These are phyloP conservation scores for Aphrophora alni DNA, from an alignment of 2,888 invertebrate species.

Conservation along the genomic window DNA sequence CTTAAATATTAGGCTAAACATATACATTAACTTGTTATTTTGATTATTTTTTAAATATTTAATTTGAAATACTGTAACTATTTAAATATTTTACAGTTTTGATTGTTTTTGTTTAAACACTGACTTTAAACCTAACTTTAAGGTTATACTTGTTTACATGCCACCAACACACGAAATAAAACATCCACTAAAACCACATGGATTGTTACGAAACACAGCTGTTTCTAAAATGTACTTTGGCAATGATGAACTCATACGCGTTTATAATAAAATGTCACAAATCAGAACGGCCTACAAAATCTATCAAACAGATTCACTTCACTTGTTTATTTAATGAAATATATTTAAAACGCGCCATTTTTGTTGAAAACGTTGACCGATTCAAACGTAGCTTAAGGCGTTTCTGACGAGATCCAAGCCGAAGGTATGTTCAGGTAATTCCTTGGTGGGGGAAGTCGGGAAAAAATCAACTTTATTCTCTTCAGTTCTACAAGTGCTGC, in stretches of 20 bases:
- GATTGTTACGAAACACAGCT: not conserved
- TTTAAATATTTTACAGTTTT: no score
- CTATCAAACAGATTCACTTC: not conserved
- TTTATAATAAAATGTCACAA: not conserved
- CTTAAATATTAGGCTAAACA: not conserved
- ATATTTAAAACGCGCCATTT: not conserved
- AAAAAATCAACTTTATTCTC: slow-evolving; percentile 11
- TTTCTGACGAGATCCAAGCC: slow-evolving; percentile 28
- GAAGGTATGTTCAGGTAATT: not conserved
- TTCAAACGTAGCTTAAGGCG: slow-evolving; percentile 32
- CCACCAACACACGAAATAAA: not conserved
- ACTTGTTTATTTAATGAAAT: not conserved
- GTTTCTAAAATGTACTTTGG: not conserved
- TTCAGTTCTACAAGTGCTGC: slow-evolving; percentile 33
- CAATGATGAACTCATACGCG: not conserved
- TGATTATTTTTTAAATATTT: not conserved
- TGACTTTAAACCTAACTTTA: not conserved
- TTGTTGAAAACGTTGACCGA: slow-evolving; percentile 27
- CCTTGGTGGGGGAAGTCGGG: not conserved
- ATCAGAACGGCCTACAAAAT: not conserved
- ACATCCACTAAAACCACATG: not conserved
- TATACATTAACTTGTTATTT: no score
- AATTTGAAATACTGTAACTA: no score
- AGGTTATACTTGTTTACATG: not conserved
- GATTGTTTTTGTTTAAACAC: not conserved